Percentiles rank a stretch among this genome's conserved stretches.
Evolutionary conservation across 2,797 vertebrate species (phyloP).

Genomic region (Lerista edwardsae): DNA sequence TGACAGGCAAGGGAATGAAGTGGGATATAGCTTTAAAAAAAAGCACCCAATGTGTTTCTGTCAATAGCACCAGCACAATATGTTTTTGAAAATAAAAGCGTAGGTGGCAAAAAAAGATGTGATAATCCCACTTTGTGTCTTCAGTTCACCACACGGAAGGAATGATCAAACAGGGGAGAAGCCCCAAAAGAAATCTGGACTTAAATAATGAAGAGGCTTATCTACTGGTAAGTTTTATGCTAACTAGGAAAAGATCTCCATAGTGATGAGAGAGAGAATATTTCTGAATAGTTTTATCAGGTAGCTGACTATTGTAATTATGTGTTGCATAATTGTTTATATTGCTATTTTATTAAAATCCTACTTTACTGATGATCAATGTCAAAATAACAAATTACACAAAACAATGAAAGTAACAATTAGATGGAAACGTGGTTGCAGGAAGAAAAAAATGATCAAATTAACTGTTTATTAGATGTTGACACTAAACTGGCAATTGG

Average conservation of each 20-base stretch:
- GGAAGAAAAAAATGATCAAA: neutral
- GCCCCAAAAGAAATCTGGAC: neutral
- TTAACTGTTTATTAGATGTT: too few relatives aligned
- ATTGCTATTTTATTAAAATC: neutral
- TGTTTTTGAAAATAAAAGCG: neutral
- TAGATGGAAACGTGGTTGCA: neutral
- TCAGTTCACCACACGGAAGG: neutral
- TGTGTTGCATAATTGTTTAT: constrained; percentile 4
- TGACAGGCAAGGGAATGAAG: neutral
- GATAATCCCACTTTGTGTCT: neutral
- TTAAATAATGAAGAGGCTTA: neutral
- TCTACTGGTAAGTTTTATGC: constrained; percentile 27
- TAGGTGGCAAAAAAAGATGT: neutral
- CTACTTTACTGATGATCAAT: neutral
- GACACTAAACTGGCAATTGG: too few relatives aligned
- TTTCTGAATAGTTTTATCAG: neutral
- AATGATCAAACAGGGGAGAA: neutral
- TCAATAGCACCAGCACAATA: neutral
- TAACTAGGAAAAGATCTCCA: neutral
- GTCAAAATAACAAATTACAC: neutral
- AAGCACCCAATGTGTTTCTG: neutral
- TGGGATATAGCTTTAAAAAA: neutral
- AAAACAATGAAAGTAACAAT: neutral
- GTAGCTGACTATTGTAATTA: neutral
- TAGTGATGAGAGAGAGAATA: constrained; percentile 24